These are phyloP conservation scores for Diabrotica balteata DNA, from an alignment of 2,888 invertebrate species.

Conservation along the genomic window DNA sequence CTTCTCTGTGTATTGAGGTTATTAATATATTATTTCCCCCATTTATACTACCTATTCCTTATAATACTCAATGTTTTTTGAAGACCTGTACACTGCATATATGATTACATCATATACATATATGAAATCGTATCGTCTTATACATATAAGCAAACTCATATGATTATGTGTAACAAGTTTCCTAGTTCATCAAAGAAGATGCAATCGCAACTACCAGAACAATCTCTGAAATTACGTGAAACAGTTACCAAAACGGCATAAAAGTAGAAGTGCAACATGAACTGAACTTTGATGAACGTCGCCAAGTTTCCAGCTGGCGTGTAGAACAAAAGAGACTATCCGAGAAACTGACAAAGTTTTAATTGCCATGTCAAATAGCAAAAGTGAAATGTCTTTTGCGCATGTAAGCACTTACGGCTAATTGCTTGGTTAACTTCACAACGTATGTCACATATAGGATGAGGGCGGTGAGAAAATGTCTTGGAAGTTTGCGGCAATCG, in stretches of 20 bases:
- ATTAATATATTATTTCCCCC: no score
- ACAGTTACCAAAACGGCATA: constrained; percentile 10
- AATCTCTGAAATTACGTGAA: no score
- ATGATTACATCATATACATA: no score
- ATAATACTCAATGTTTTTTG: no score
- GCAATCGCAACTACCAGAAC: no score
- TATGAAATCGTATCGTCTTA: no score
- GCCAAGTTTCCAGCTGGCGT: constrained; percentile 18
- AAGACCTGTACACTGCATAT: no score
- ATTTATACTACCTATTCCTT: no score
- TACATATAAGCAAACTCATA: no score
- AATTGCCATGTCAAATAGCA: constrained; percentile 33
- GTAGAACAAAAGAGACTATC: constrained; percentile 29
- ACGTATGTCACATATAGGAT: constrained; percentile 21
- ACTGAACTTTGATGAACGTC: constrained; percentile 8
- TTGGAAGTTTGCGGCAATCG: constrained; percentile 16
- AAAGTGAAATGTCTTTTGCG: constrained; percentile 29
- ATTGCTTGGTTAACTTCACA: constrained; percentile 25
- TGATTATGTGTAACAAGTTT: no score
- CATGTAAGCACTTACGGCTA: constrained; percentile 29
- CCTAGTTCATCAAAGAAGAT: no score
- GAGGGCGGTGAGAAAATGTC: background rate
- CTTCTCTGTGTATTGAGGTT: no score
- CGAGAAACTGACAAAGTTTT: constrained; percentile 34
- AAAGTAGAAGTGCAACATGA: constrained; percentile 2